A percentile compares a stretch with the other conserved stretches of the same genome.
Evolutionary conservation across 2,888 invertebrate genomes (phyloP).

Genomic region (Minunthozetes semirufus): DNA sequence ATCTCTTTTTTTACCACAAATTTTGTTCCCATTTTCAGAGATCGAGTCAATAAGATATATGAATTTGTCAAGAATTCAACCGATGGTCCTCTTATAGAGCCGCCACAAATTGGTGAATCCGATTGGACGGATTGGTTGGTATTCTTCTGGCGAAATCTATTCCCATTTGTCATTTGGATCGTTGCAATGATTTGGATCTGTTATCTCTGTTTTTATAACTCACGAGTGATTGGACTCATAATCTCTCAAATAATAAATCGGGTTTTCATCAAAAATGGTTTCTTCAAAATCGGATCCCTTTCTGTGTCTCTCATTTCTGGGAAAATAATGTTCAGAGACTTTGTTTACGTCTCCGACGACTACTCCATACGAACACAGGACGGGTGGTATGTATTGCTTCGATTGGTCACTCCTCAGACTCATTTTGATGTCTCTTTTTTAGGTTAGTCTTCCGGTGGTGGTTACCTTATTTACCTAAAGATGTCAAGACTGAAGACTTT

Average conservation of each 20-base stretch:
- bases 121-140: slow-evolving; percentile 29
- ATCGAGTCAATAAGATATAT: background rate
- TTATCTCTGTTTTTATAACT: slow-evolving; percentile 91
- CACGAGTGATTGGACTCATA: slow-evolving; percentile 79
- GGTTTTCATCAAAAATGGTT: slow-evolving; percentile 55
- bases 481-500: slow-evolving; percentile 63
- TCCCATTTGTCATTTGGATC: slow-evolving; percentile 35
- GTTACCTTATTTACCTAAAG: slow-evolving; percentile 88
- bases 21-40: background rate
- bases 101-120: slow-evolving; percentile 30
- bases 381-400: slow-evolving; percentile 60
- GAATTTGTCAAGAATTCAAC: background rate
- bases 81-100: slow-evolving; percentile 14
- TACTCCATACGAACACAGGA: slow-evolving; percentile 87
- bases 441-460: slow-evolving; percentile 91
- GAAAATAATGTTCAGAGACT: slow-evolving; percentile 95
- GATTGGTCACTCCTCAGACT: background rate
- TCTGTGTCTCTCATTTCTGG: slow-evolving; percentile 92
- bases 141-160: slow-evolving; percentile 31
- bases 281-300: slow-evolving; percentile 57
- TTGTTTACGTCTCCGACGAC: slow-evolving; percentile 87
- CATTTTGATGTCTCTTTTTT: background rate
- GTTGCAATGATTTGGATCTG: slow-evolving; percentile 77
- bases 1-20: background rate
- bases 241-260: slow-evolving; percentile 80